Evolutionary conservation across 2,113 vertebrate species (phyloP).

Genomic region (Capra hircus): DNA sequence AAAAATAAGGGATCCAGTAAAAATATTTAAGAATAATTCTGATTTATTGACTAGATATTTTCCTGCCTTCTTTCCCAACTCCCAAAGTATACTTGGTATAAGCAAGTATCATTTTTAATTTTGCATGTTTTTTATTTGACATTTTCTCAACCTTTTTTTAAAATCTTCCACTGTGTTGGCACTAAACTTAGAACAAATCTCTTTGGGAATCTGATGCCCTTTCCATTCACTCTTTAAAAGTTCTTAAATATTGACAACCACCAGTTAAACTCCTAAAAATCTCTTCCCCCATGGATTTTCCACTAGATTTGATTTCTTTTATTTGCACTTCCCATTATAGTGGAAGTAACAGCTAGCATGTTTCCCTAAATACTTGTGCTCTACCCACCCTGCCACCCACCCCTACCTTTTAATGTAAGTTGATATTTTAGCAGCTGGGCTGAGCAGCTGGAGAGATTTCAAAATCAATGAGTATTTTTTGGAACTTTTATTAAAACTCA

Average conservation of each 20-base stretch:
- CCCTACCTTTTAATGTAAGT: not conserved
- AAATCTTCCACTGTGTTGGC: conserved; percentile 20
- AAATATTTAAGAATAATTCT: not conserved
- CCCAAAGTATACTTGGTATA: not conserved
- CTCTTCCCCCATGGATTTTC: conserved; percentile 11
- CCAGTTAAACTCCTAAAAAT: conserved; percentile 18
- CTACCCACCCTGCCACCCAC: not conserved
- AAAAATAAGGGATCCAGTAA: not conserved
- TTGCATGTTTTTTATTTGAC: conserved; percentile 32
- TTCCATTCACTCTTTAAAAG: conserved; percentile 27
- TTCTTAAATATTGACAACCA: conserved; percentile 44
- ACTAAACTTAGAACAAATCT: conserved; percentile 50
- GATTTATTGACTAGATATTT: not conserved
- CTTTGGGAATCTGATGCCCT: conserved; percentile 36
- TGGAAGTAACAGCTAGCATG: not conserved
- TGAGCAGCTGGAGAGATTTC: not conserved
- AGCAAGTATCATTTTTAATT: conserved; percentile 10
- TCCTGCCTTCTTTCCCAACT: not conserved
- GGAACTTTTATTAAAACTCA: not conserved
- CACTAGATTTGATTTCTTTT: conserved; percentile 52
- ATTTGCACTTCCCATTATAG: conserved; percentile 46
- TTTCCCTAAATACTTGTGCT: not conserved
- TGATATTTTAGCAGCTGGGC: not conserved
- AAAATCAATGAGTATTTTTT: not conserved
- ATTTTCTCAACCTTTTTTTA: not conserved